phyloP scores from a whole-genome alignment of 2,888 invertebrate species.

The Noctuana brunneofusca region DNA sequence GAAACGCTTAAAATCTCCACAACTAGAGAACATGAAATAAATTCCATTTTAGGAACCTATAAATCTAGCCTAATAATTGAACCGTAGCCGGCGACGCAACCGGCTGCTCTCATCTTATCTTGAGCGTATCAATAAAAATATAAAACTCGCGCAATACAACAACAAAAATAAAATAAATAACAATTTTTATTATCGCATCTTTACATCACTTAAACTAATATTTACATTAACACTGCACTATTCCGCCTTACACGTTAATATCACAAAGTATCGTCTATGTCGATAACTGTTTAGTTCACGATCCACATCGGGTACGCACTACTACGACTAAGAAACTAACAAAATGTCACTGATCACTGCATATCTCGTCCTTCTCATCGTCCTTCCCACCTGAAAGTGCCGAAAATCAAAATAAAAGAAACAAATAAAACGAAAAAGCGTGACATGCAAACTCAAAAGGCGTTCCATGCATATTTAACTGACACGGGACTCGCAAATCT shows the following conservation, averaged over 20 bases:
- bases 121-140: neutral
- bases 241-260: conserved; percentile 74
- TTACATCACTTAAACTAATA: conserved; percentile 72
- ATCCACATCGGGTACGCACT: conserved; percentile 46
- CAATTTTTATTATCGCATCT: conserved; percentile 65
- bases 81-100: neutral
- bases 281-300: conserved; percentile 51
- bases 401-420: conserved; percentile 71
- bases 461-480: conserved; percentile 14
- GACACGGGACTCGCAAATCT: conserved; percentile 25
- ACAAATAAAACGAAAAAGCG: conserved; percentile 45
- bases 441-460: conserved; percentile 36
- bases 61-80: conserved; percentile 7
- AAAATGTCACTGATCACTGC: conserved; percentile 72
- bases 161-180: conserved; percentile 50
- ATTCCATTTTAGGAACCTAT: conserved; percentile 9
- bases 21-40: conserved; percentile 13
- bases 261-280: conserved; percentile 79
- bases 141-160: conserved; percentile 48
- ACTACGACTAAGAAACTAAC: conserved; percentile 51
- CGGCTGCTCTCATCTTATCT: neutral
- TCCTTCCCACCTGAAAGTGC: conserved; percentile 78
- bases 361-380: conserved; percentile 75
- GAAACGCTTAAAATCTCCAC: neutral
- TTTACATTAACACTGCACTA: conserved; percentile 70